Evolutionary conservation across 1,140 invertebrate genomes (phyloP).

Genomic region (Nebria ingens): DNA sequence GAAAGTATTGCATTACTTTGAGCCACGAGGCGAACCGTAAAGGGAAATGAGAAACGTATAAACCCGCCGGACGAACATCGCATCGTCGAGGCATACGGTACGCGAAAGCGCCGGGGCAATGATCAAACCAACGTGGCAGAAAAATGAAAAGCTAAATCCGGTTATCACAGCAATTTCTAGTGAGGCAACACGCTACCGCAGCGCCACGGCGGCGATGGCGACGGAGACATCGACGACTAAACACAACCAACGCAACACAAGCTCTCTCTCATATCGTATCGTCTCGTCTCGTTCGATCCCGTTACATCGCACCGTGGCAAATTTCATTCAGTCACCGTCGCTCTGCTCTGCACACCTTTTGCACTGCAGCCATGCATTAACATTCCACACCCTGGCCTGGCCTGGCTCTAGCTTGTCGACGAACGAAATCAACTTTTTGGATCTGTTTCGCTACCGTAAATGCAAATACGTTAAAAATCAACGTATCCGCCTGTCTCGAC

Average conservation of each 20-base stretch:
- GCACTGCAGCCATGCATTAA: slow-evolving; percentile 20
- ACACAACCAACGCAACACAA: too few relatives aligned
- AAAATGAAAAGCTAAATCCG: slow-evolving; percentile 41
- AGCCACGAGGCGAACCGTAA: slow-evolving; percentile 24
- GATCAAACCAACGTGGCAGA: slow-evolving; percentile 36
- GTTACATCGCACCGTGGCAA: slow-evolving; percentile 23
- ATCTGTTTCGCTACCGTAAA: not conserved
- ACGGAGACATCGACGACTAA: too few relatives aligned
- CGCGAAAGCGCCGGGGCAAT: slow-evolving; percentile 26
- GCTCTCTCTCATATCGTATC: too few relatives aligned
- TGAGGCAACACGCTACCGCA: not conserved
- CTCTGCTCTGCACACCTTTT: slow-evolving; percentile 20
- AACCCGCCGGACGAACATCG: slow-evolving; percentile 17
- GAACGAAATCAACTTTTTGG: not conserved
- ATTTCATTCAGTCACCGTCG: slow-evolving; percentile 21
- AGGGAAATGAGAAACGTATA: slow-evolving; percentile 31
- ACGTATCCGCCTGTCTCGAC: too few relatives aligned
- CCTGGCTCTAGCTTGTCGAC: too few relatives aligned
- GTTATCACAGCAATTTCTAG: slow-evolving; percentile 36
- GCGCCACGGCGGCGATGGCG: too few relatives aligned
- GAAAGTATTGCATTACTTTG: slow-evolving; percentile 20
- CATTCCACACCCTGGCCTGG: slow-evolving; percentile 6
- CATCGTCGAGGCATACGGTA: slow-evolving; percentile 16
- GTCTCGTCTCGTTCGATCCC: not conserved
- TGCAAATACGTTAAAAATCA: not conserved